Base-by-base conservation (phyloP, 2,113 vertebrate genomes). In the Nycticorax nycticorax region DNA sequence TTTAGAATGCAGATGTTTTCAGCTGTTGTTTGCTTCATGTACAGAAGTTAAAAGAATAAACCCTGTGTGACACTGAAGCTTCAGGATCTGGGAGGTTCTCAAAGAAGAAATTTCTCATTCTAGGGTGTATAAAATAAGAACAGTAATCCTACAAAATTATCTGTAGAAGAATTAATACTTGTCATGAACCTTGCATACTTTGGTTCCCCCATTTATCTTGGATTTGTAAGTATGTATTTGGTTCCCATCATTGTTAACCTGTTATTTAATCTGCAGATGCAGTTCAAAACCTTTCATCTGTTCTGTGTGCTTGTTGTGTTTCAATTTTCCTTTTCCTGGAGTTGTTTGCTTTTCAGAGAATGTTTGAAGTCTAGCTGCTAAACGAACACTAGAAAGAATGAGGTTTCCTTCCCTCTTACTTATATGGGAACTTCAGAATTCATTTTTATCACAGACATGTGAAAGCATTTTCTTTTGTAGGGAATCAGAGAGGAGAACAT, bases 281-380 rank as follows among this genome's bases (percentile, higher is more conserved):
- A 78, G 28, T 92, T 91, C 37, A 60, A 75, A 91, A 91, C 56
- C 81, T 93, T 96, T 95, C 76, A 93, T 95, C 56, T 92, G 83
- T 84, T 91, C 92, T 89, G 22, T 21, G 45, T 81, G 24, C 73
- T 92, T 56, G 33, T 59, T 93, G 68, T 93, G 88, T 92, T 95
- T 93, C 84, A 78, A 41, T 94, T 94, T 92, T 88, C 88, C 92
- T 93, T 97, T 96, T 97, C 95, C 94, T 96, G 95, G 80, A 94
- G 83, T 89, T 96, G 88, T 93, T 95, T 96, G 83, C 83, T 87
- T 96, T 92, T 87, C 88, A 78, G 85, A 81, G 68, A 93, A 82
- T 85, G 76, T 95, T 96, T 97, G 95, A 94, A 93, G 83, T 96
- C 72, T 52, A 81, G 56, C 64, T 90, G 39, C 85, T 95, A 96